Evolutionary conservation across 2,888 invertebrate species (phyloP).

Genomic region (Nipponacmea schrenckii): DNA sequence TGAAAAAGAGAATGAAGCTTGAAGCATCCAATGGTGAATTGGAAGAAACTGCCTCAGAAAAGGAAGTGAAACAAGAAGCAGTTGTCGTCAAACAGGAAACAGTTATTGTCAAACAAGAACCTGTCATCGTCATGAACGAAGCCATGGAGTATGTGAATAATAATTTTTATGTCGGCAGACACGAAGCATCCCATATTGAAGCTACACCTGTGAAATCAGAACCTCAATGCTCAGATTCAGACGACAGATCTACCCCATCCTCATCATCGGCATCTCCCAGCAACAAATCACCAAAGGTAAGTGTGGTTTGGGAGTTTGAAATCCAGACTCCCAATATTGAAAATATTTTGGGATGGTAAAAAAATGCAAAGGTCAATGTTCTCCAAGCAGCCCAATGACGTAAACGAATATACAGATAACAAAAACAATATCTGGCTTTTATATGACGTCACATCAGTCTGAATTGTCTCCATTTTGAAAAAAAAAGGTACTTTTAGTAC

Average conservation of each 20-base stretch:
- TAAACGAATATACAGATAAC: too few relatives aligned
- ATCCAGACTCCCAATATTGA: too few relatives aligned
- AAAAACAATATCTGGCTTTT: too few relatives aligned
- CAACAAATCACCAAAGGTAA: too few relatives aligned
- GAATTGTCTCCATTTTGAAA: too few relatives aligned
- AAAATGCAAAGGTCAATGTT: too few relatives aligned
- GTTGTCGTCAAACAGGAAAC: not conserved
- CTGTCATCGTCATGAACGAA: not conserved
- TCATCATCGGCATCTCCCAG: too few relatives aligned
- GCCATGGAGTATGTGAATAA: slow-evolving; percentile 5
- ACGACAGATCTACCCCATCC: not conserved
- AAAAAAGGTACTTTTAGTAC: too few relatives aligned
- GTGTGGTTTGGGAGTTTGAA: too few relatives aligned
- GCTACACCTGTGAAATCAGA: slow-evolving; percentile 18
- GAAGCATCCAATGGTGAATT: slow-evolving; percentile 34
- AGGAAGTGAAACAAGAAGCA: not conserved
- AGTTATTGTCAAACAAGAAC: not conserved
- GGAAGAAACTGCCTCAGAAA: not conserved
- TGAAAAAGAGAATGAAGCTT: slow-evolving; percentile 48
- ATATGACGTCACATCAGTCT: too few relatives aligned
- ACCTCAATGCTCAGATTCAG: slow-evolving; percentile 5
- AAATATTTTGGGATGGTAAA: too few relatives aligned
- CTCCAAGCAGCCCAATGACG: too few relatives aligned
- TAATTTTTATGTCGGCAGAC: not conserved
- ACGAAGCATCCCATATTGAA: not conserved